Evolutionary conservation across 2,113 vertebrate species (phyloP), one percentile per base, ranked within the genome.

Genomic region (Eretmochelys imbricata): DNA sequence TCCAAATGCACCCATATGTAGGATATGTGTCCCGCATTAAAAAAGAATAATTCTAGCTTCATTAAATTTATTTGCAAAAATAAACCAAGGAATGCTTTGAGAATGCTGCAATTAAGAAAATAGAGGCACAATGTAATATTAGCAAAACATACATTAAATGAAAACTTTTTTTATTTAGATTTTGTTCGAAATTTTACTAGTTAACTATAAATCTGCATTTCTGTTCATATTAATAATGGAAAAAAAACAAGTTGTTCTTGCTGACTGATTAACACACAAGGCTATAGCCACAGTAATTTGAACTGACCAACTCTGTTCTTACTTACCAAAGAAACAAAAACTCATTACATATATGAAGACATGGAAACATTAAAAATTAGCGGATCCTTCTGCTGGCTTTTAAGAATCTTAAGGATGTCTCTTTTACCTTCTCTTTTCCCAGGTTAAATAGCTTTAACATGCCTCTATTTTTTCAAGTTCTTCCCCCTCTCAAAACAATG

Each of bases 361-460:
- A 48, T 76, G 93, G 95, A 97, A 97, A 96, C 95, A 93, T 94
- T 91, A 96, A 94, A 97, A 22, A 91, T 84, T 91, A 96, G 94
- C 93, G 94, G 38, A 76, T 76, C 75, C 42, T 46, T 76, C 24
- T 85, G 96, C 93, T 94, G 90, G 91, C 96, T 94, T 93, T 96
- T 90, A 94, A 65, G 81, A 97, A 96, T 95, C 95, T 95, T 95
- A 94, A 1, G 42, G 93, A 95, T 96, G 95, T 84, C 93, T 91
- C 95, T 97, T 97, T 95, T 59, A 50, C 48, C 10, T 20, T 29
- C 54, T 94, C 83, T 93, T 95, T 95, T 54, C 24, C 53, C 65
- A 69, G 65, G 8, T 69, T 35, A 69, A 38, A 22, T 16, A n/a
- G 31, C 35, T 69, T 69, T 38, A 69, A 69, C 35, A 9, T 5